Evolutionary conservation across 2,888 invertebrate species (phyloP), one percentile per base, ranked within the genome.

Genomic region (Carabus problematicus): DNA sequence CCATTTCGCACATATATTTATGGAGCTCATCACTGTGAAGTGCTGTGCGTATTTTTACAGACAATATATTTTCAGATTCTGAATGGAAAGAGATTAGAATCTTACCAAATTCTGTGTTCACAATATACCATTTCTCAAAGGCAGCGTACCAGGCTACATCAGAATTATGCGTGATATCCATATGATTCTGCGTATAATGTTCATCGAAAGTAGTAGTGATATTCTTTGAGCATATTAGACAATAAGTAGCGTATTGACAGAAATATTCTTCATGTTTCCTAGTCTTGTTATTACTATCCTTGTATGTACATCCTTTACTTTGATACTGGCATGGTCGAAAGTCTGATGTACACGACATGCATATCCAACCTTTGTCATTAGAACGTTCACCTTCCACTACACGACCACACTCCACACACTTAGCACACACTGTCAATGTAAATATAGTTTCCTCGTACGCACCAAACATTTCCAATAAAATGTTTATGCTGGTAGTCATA

Each of bases 401-500:
- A 45, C 14, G 12, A 45, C 45, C 45, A 45, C 45, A 45, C 7
- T 45, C 45, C n/a, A n/a, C 45, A 45, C 14, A n/a, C 45, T 45
- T 45, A 3, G 45, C 14, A 45, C 14, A 7, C 45, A 45, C 45
- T 45, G 45, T 4, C 11, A 45, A 11, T n/a, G 11, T 45, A 45
- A 45, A 45, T 7, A 3, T 45, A 45, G 45, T 14, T 7, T 7
- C 45, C 14, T 45, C 3, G 12, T n/a, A 45, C 14, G 1, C 45
- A 3, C 14, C 14, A 12, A 45, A 3, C n/a, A 45, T 14, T 3
- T 7, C 45, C 11, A 45, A 12, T 6, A 45, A 6, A n/a, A 1
- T 45, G 12, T 1, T 45, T 3, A 45, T 45, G 7, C 7, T 14
- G 12, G 11, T 45, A 1, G 1, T 6, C 11, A 45, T 1, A 2